Evolutionary conservation across 2,888 invertebrate genomes (phyloP), one percentile per base, ranked within the genome.

Genomic region (Himalopsyche kuldschensis): DNA sequence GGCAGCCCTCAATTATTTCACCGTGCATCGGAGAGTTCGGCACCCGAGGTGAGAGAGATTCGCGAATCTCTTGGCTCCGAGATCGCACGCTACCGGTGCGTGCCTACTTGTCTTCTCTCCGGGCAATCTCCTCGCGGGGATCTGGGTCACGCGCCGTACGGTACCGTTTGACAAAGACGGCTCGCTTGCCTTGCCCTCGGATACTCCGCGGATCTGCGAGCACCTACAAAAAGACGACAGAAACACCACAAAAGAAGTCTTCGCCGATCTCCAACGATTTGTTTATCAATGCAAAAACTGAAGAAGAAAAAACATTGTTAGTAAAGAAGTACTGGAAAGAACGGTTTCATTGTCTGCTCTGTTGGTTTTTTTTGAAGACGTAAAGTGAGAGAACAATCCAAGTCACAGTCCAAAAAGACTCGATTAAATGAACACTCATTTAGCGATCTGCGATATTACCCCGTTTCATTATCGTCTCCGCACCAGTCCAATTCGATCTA

Each of bases 91-190:
- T 27, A 15, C 69, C 24, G 30, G 69, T 69, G 69, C 69, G 69
- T 69, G 69, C 69, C 24, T 69, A 69, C 27, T 69, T 69, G 30
- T 41, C 55, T 55, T 55, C 55, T 55, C 55, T 69, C 30, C 27
- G 69, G 15, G 69, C 69, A 69, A 27, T 69, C 69, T 69, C 27
- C 69, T 69, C 27, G 69, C 69, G 69, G 27, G 69, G n/a, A 76
- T 35, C 76, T 76, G 76, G 76, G 76, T 76, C 76, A 76, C 20
- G 35, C 76, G 75, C 31, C 30, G 76, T 76, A 76, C 76, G 76
- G 76, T 76, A 76, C 76, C 69, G 69, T 69, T 69, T 30, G 69
- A 69, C 69, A 69, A 69, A 24, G 69, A 69, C 27, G 27, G 30
- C 30, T 8, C 24, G 63, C 20, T 27, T 63, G 63, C 63, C 63